Evolutionary conservation across 2,113 vertebrate species (phyloP), one percentile per base, ranked within the genome.

Genomic region (Cairina moschata): DNA sequence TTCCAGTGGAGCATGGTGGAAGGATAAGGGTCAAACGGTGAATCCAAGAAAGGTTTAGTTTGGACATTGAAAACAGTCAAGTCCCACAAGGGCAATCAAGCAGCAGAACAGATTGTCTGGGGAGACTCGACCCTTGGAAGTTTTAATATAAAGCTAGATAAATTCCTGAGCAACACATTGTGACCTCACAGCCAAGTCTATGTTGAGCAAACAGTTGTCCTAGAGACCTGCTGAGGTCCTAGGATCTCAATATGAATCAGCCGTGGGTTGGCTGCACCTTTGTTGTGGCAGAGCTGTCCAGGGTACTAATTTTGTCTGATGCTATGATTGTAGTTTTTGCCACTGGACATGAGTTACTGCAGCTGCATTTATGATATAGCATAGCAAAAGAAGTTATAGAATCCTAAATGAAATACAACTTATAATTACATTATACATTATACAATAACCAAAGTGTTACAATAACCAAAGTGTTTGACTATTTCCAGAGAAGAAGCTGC

Each of bases 211-310:
- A 15, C 52, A 23, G n/a, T 48, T 59, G 14, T 26, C 32, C 55
- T 22, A 8, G 54, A 54, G 44, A 34, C 29, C 48, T 69, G 25
- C 59, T 31, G 42, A 23, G 16, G 36, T 59, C 62, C 56, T 23
- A 48, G 46, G 20, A 48, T 66, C 20, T 65, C 23, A 18, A 34
- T 13, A n/a, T 3, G 5, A 13, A 9, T 5, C 9, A 10, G 13
- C 28, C 36, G 4, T 3, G 29, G 6, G 2, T 17, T 7, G 1
- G 28, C 10, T 2, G 26, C 32, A 18, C 11, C 14, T 8, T n/a
- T 21, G 1, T 10, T 6, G 34, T 17, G 34, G 42, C 58, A 44
- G 36, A 28, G 28, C 42, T 91, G 73, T 46, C 84, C 63, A 2
- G 28, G 52, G 74, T 65, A 11, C 44, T 76, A 28, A 15, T 28